phyloP scores from a whole-genome alignment of 2,888 invertebrate species.

The Epistrophe grossulariae region DNA sequence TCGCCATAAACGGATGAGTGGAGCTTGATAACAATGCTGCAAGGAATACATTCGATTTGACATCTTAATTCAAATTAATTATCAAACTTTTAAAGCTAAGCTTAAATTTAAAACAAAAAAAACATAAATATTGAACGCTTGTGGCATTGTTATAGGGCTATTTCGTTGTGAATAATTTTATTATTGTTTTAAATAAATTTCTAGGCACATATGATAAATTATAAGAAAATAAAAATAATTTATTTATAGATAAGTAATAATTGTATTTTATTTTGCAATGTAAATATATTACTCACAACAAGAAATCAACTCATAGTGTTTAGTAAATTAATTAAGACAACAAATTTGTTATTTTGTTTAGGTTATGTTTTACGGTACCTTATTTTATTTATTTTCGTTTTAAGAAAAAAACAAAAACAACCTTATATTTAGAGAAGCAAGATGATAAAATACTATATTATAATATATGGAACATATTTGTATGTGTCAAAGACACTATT shows the following conservation, averaged over 20 bases:
- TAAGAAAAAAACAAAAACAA: conserved; percentile 25
- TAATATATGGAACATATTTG: conserved; percentile 53
- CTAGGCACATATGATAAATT: conserved; percentile 37
- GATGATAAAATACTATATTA: conserved; percentile 51
- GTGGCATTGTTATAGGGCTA: conserved; percentile 55
- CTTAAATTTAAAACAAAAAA: neutral
- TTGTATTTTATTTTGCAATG: conserved; percentile 57
- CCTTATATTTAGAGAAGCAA: conserved; percentile 49
- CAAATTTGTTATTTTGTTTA: conserved; percentile 11
- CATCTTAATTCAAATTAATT: neutral
- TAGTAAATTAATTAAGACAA: conserved; percentile 34
- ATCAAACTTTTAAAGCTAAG: conserved; percentile 12
- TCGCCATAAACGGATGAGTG: conserved; percentile 23
- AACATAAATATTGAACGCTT: conserved; percentile 8
- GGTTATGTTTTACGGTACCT: conserved; percentile 13
- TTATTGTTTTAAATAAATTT: conserved; percentile 60
- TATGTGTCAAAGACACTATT: conserved; percentile 58
- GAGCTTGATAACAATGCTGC: conserved; percentile 46
- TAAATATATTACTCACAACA: conserved; percentile 66
- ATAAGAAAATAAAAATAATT: conserved; percentile 41
- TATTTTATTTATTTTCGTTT: conserved; percentile 31
- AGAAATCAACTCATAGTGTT: conserved; percentile 60
- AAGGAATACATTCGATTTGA: neutral
- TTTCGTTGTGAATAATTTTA: conserved; percentile 62
- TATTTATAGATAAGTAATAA: conserved; percentile 22